These are phyloP conservation scores for Cephus nigrinus DNA, from an alignment of 2,888 invertebrate genomes.

Conservation along the genomic window DNA sequence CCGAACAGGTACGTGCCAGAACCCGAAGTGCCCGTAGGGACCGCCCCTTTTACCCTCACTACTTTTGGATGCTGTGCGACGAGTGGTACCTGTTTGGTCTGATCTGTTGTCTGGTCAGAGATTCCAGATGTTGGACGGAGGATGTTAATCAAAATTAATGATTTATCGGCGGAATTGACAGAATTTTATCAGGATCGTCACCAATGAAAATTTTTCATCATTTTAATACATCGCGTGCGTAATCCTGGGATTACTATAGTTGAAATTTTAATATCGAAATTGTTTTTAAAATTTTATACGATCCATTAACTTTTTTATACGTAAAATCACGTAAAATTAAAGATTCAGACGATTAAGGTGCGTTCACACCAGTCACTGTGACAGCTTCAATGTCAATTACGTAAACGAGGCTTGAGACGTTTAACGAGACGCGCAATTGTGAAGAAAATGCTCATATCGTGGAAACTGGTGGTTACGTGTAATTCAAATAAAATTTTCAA, in stretches of 20 bases:
- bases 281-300: no score
- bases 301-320: no score
- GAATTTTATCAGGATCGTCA: neutral
- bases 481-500: neutral
- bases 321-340: no score
- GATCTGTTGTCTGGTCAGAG: neutral
- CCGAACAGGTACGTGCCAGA: neutral
- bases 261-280: no score
- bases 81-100: neutral
- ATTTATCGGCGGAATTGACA: neutral
- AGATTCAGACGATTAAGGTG: neutral
- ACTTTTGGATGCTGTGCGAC: neutral
- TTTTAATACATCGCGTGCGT: no score
- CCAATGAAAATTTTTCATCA: neutral
- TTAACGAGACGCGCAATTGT: no score
- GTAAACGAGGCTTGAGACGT: neutral
- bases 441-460: no score
- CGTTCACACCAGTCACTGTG: neutral
- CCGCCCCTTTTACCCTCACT: neutral
- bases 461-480: neutral
- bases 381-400: neutral
- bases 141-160: neutral
- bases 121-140: neutral
- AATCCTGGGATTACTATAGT: no score
- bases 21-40: neutral